phyloP scores from a whole-genome alignment of 1,140 invertebrate genomes.

The Cherax quadricarinatus region DNA sequence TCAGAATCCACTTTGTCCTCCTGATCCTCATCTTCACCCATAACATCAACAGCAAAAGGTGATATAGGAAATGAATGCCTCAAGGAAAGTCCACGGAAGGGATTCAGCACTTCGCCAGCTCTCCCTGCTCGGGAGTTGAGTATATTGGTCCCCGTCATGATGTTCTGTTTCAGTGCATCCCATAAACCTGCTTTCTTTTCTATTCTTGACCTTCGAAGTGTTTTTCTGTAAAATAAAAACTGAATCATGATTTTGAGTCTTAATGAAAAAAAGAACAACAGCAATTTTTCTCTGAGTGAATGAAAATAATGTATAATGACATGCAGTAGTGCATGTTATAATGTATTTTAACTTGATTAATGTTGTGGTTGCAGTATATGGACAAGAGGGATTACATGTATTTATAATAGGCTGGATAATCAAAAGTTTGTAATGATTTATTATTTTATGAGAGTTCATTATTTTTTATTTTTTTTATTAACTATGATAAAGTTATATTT shows the following conservation, averaged over 20 bases:
- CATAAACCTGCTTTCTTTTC: slow-evolving; percentile 70
- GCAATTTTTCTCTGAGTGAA: not conserved
- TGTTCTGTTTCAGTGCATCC: slow-evolving; percentile 69
- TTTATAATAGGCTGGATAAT: too few relatives aligned
- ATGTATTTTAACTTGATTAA: not conserved
- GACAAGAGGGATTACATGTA: too few relatives aligned
- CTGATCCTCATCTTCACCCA: slow-evolving; percentile 71
- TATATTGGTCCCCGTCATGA: slow-evolving; percentile 71
- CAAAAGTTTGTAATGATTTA: too few relatives aligned
- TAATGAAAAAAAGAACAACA: not conserved
- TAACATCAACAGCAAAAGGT: slow-evolving; percentile 75
- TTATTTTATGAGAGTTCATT: too few relatives aligned
- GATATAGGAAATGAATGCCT: slow-evolving; percentile 77
- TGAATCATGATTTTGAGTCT: not conserved
- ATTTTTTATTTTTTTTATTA: too few relatives aligned
- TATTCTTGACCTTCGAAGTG: slow-evolving; percentile 38
- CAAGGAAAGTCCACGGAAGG: slow-evolving; percentile 78
- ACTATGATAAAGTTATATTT: too few relatives aligned
- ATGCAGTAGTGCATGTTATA: not conserved
- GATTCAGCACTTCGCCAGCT: slow-evolving; percentile 79
- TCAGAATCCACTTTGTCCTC: slow-evolving; percentile 48
- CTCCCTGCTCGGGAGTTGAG: slow-evolving; percentile 77
- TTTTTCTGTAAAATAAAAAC: slow-evolving; percentile 50
- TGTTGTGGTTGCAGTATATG: too few relatives aligned
- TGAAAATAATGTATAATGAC: not conserved